A percentile compares a stretch with the other conserved stretches of the same genome.
Evolutionary conservation across 2,113 vertebrate genomes (phyloP).

Genomic region (Ursus arctos): DNA sequence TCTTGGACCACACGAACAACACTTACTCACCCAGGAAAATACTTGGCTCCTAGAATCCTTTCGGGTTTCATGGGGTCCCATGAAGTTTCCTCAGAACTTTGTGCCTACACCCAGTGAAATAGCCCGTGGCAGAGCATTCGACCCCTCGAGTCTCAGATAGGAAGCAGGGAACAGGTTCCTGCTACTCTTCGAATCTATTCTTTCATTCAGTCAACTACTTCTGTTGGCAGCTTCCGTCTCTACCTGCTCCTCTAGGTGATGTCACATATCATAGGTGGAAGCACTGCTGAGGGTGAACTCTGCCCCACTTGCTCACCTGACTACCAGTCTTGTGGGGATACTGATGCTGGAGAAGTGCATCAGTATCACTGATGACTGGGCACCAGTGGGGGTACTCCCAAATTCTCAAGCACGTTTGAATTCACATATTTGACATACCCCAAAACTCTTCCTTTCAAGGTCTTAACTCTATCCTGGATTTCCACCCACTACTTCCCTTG

Average conservation of each 20-base stretch:
- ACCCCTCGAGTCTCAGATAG: background rate
- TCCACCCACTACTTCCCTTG: background rate
- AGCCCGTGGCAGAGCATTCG: background rate
- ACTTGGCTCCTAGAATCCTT: background rate
- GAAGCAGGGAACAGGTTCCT: background rate
- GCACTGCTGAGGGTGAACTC: accelerated
- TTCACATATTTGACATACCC: background rate
- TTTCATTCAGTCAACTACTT: background rate
- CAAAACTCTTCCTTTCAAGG: background rate
- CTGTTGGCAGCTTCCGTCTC: background rate
- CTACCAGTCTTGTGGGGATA: background rate
- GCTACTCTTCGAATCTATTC: background rate
- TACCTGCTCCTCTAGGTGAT: background rate
- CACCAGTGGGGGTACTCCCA: background rate
- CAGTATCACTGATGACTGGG: background rate
- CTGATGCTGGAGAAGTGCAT: background rate
- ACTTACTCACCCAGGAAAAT: background rate
- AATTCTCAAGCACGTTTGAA: background rate
- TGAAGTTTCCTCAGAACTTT: background rate
- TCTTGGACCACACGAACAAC: background rate
- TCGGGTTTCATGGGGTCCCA: background rate
- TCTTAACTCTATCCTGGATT: background rate
- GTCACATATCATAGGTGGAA: background rate
- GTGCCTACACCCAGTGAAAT: background rate
- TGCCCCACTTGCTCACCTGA: background rate